Evolutionary conservation across 1,140 invertebrate genomes (phyloP).

Genomic region (Holotrichia oblita): DNA sequence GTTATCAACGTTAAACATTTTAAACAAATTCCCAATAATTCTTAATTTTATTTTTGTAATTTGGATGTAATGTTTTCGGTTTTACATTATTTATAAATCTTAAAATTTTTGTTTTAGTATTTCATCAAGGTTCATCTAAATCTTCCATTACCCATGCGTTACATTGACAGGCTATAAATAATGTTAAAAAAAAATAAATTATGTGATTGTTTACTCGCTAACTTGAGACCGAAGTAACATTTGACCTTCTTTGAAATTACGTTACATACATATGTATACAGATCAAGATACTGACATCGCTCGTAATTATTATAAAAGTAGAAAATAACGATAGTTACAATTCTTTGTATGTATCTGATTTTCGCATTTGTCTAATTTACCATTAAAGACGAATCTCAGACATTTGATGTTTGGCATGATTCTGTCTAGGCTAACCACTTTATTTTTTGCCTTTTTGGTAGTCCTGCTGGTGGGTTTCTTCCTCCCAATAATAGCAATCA

Average conservation of each 20-base stretch:
- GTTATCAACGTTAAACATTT: background rate
- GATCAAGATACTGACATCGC: too few relatives aligned
- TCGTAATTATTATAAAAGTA: too few relatives aligned
- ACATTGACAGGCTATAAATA: conserved; percentile 21
- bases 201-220: conserved; percentile 33
- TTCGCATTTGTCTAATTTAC: too few relatives aligned
- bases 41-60: background rate
- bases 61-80: background rate
- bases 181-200: conserved; percentile 21
- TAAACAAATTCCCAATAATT: background rate
- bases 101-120: too few relatives aligned
- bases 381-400: too few relatives aligned
- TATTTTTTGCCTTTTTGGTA: too few relatives aligned
- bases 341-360: too few relatives aligned
- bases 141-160: conserved; percentile 20
- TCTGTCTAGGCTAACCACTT: too few relatives aligned
- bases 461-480: too few relatives aligned
- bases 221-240: conserved; percentile 23
- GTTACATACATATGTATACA: conserved; percentile 1
- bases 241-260: conserved; percentile 28
- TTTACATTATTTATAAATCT: background rate
- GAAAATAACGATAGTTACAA: too few relatives aligned
- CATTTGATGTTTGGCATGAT: too few relatives aligned
- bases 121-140: background rate
- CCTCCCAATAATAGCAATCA: too few relatives aligned